phyloP scores from a whole-genome alignment of 2,888 invertebrate species.

The Emmelina monodactyla region DNA sequence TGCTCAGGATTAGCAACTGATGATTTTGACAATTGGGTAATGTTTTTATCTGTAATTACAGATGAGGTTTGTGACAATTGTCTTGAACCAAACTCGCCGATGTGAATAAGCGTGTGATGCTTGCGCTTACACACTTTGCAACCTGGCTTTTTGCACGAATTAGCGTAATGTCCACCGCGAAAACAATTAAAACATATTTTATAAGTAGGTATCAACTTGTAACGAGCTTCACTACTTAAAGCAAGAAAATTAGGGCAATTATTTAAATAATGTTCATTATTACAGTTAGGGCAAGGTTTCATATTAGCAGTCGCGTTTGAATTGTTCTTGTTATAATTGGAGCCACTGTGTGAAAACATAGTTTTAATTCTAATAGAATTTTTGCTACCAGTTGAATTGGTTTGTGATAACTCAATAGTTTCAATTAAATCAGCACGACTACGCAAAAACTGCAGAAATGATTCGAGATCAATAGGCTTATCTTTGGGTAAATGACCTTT shows the following conservation, averaged over 20 bases:
- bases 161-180: constrained; percentile 1
- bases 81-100: not conserved
- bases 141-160: constrained; percentile 2
- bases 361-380: not conserved
- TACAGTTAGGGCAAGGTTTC: not conserved
- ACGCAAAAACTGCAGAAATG: not conserved
- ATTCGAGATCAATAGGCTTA: not conserved
- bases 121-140: constrained; percentile 6
- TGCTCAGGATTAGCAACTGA: not conserved
- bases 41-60: not conserved
- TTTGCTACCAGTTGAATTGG: not conserved
- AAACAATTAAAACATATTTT: constrained; percentile 5
- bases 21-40: not conserved
- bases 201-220: not conserved
- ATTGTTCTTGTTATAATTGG: not conserved
- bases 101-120: not conserved
- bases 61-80: not conserved
- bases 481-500: constrained; percentile 2
- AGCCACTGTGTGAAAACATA: not conserved
- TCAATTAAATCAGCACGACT: not conserved
- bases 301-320: not conserved
- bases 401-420: not conserved
- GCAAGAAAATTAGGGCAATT: not conserved
- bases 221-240: not conserved
- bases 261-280: not conserved